A percentile compares a stretch with the other conserved stretches of the same genome.
Conservation (phyloP, 2,888 invertebrate genomes). For the Parnassius smintheus region DNA sequence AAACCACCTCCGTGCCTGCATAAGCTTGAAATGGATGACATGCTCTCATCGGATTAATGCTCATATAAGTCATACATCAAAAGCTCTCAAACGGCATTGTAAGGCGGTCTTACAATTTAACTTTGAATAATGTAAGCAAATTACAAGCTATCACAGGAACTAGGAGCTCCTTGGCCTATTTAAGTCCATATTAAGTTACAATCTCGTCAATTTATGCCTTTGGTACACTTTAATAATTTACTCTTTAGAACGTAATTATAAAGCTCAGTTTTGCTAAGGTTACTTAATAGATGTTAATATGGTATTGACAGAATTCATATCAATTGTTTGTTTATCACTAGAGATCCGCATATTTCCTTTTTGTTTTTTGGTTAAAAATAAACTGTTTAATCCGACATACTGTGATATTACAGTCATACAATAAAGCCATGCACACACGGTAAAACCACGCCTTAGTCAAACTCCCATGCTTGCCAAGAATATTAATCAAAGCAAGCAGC, state of each 20-base stretch:
- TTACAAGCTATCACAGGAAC: slow-evolving; percentile 67
- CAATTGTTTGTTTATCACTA: no score
- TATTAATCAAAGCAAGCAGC: no score
- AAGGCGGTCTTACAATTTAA: slow-evolving; percentile 55
- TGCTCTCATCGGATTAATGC: slow-evolving; percentile 70
- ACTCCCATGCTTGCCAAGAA: no score
- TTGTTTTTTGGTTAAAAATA: no score
- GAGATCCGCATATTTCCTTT: no score
- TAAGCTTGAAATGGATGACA: slow-evolving; percentile 75
- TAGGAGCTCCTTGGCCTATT: slow-evolving; percentile 72
- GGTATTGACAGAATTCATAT: no score
- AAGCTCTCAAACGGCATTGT: slow-evolving; percentile 60
- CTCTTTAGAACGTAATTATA: slow-evolving; percentile 20
- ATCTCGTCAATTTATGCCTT: slow-evolving; percentile 23
- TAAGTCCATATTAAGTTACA: slow-evolving; percentile 55
- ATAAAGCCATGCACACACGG: no score
- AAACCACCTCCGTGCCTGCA: slow-evolving; percentile 53
- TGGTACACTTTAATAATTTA: slow-evolving; percentile 11
- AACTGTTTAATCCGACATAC: no score
- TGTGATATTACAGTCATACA: no score
- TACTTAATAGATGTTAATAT: background rate
- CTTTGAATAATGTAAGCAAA: slow-evolving; percentile 67
- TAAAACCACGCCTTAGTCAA: no score
- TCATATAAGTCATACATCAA: slow-evolving; percentile 77
- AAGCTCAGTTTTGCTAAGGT: slow-evolving; percentile 6